Evolutionary conservation across 2,888 invertebrate genomes (phyloP), one percentile per base, ranked within the genome.

Genomic region (Ophion slaviceki): DNA sequence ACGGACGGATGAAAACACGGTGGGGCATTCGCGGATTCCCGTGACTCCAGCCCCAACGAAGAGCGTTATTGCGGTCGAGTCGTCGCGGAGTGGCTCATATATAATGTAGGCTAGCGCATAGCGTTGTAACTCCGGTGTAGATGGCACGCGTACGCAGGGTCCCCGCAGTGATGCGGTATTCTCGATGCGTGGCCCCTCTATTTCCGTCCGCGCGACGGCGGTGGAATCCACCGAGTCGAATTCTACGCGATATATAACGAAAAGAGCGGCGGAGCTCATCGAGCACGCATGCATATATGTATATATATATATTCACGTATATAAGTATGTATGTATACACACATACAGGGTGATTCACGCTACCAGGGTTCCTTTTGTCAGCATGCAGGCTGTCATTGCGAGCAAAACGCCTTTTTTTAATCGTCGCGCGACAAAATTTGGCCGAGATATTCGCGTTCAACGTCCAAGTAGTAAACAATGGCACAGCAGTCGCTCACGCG

Each of bases 211-310:
- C 57, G 36, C 66, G 47, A n/a, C 66, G 32, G 77, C 90, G 88
- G 88, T 91, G 92, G 93, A 93, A 93, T 93, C 92, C 81, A 66
- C 80, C 91, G 90, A 91, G 90, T 92, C 91, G 91, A 93, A 92
- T 92, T 92, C 92, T 92, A 91, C 91, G 45, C 76, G 92, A 92
- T 92, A 70, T 61, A 70, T 78, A 45, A 91, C 90, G 87, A 89
- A 47, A 76, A 32, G 75, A 76, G 64, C 47, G 45, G 61, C 32
- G 47, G 7, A 20, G 40, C 24, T 17, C 61, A 64, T 64, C 75
- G 64, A 64, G 45, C 28, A 36, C 45, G 74, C 36, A 45, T 71
- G n/a, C n/a, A 59, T 53, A 17, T 11, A 11, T 20, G 28, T 36
- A 40, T 40, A 45, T 71, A 57, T 36, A 71, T 53, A 17, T 20